Evolutionary conservation across 1,140 invertebrate genomes (phyloP).

Genomic region (Uloborus diversus): DNA sequence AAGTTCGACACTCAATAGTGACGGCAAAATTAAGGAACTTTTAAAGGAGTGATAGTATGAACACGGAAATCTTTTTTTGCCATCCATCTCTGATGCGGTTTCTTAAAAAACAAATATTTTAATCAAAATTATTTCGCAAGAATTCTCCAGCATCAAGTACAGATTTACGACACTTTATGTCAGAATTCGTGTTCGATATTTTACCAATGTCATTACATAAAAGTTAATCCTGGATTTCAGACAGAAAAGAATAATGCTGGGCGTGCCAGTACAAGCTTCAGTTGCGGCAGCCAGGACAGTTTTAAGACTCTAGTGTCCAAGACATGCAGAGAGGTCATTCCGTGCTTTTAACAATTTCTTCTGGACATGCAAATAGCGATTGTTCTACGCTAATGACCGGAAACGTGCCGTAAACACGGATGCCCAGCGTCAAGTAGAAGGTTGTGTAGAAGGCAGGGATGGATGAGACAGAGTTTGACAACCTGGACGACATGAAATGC

Average conservation of each 20-base stretch:
- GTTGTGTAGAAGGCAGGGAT: too few relatives aligned
- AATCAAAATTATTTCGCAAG: too few relatives aligned
- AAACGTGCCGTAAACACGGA: not conserved
- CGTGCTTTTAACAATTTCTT: conserved; percentile 9
- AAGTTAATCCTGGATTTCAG: conserved; percentile 1
- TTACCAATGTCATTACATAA: not conserved
- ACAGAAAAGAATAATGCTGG: not conserved
- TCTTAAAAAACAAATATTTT: too few relatives aligned
- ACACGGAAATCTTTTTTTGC: too few relatives aligned
- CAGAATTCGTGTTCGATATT: conserved; percentile 4
- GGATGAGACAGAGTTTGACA: not conserved
- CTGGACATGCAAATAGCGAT: conserved; percentile 10
- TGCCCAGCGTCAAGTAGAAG: too few relatives aligned
- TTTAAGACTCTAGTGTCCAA: not conserved
- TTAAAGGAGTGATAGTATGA: too few relatives aligned
- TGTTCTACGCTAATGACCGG: conserved; percentile 8
- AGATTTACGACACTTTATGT: not conserved
- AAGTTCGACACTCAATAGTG: too few relatives aligned
- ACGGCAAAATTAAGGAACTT: too few relatives aligned
- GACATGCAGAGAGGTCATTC: not conserved
- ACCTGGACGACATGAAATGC: not conserved
- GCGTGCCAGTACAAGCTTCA: not conserved
- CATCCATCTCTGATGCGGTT: too few relatives aligned
- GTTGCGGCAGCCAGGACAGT: not conserved
- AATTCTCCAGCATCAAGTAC: too few relatives aligned